A percentile compares a stretch with the other conserved stretches of the same genome.
phyloP scores from a whole-genome alignment of 2,888 invertebrate species.

The Griposia aprilina region DNA sequence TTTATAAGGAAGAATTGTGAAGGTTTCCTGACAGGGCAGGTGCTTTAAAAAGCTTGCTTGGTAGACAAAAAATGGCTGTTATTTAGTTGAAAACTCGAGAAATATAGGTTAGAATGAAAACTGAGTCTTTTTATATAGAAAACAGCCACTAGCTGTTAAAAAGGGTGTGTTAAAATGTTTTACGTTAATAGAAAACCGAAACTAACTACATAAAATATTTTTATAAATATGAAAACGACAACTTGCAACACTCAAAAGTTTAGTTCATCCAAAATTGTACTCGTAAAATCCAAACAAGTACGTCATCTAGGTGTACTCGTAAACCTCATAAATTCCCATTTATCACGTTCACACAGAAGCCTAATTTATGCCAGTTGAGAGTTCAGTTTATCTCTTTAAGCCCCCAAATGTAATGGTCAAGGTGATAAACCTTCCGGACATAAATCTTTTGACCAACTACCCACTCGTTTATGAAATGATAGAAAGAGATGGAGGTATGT shows the following conservation, averaged over 20 bases:
- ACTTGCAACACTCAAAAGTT: too few relatives aligned
- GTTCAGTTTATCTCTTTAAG: constrained; percentile 70
- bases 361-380: constrained; percentile 71
- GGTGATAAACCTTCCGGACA: constrained; percentile 62
- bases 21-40: constrained; percentile 4
- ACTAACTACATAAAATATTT: too few relatives aligned
- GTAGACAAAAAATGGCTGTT: not conserved
- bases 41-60: constrained; percentile 1
- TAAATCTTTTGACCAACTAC: constrained; percentile 60
- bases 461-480: constrained; percentile 34
- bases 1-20: constrained; percentile 55
- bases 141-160: not conserved
- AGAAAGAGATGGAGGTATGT: constrained; percentile 38
- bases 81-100: not conserved
- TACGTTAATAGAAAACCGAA: too few relatives aligned
- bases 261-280: not conserved
- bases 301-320: constrained; percentile 17
- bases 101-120: not conserved
- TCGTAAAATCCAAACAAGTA: constrained; percentile 18
- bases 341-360: constrained; percentile 68
- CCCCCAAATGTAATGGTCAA: constrained; percentile 65
- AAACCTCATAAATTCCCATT: constrained; percentile 67
- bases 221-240: too few relatives aligned
- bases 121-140: not conserved
- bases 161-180: too few relatives aligned